Conservation (phyloP, 2,797 vertebrate genomes). For the Cheracebus regulus region DNA sequence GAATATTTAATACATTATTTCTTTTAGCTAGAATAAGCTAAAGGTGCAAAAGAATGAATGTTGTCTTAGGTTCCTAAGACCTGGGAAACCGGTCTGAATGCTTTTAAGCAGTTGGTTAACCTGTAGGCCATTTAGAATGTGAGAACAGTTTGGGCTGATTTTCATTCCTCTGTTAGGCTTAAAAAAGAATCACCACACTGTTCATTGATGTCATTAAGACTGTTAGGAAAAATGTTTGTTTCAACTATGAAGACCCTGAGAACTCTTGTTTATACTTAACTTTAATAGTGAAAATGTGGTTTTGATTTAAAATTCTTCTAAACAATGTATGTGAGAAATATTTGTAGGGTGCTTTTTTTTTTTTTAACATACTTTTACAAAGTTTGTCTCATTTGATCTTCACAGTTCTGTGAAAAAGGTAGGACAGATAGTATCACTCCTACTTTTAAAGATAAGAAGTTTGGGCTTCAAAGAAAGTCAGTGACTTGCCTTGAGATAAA, state of each 20-base stretch:
- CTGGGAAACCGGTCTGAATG: slow-evolving; percentile 22
- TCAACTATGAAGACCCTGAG: not conserved
- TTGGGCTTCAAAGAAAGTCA: not conserved
- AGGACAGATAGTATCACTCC: not conserved
- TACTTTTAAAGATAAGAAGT: slow-evolving; percentile 9
- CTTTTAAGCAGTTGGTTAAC: slow-evolving; percentile 42
- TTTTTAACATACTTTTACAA: not conserved
- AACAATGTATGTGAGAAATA: not conserved
- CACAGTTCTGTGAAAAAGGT: slow-evolving; percentile 35
- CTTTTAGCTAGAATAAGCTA: slow-evolving; percentile 38
- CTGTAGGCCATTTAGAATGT: slow-evolving; percentile 45
- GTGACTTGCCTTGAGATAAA: not conserved
- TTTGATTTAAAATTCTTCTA: slow-evolving; percentile 42
- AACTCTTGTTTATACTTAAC: slow-evolving; percentile 16
- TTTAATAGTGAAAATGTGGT: slow-evolving; percentile 30
- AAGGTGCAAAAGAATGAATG: slow-evolving; percentile 38
- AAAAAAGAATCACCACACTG: not conserved
- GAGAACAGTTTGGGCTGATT: slow-evolving; percentile 34
- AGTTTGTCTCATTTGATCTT: slow-evolving; percentile 53
- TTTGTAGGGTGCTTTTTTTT: slow-evolving; percentile 29
- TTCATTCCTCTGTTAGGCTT: not conserved
- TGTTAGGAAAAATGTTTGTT: not conserved
- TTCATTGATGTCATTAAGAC: not conserved
- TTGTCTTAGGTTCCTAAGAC: slow-evolving; percentile 50
- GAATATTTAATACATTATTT: slow-evolving; percentile 17